Evolutionary conservation across 2,888 invertebrate genomes (phyloP).

Genomic region (Coelinius sp.): DNA sequence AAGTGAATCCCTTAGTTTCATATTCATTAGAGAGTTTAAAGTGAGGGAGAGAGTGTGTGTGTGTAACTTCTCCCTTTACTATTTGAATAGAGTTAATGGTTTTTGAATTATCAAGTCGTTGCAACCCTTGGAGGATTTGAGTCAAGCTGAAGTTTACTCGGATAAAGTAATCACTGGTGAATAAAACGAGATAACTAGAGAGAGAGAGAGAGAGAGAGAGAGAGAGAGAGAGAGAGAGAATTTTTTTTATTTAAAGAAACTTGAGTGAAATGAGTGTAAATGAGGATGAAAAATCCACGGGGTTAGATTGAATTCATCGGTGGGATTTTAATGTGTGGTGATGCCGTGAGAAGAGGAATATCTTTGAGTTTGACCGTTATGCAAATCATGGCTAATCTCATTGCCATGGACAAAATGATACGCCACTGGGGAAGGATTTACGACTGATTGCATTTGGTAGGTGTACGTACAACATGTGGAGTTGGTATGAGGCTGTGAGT

Average conservation of each 20-base stretch:
- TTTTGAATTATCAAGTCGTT: conserved; percentile 48
- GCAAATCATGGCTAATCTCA: conserved; percentile 60
- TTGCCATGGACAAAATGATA: conserved; percentile 59
- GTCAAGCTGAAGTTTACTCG: conserved; percentile 10
- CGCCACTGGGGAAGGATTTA: conserved; percentile 56
- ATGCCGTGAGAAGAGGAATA: conserved; percentile 45
- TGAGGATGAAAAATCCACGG: too few relatives aligned
- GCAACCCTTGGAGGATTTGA: conserved; percentile 42
- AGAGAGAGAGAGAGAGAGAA: too few relatives aligned
- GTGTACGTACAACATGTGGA: conserved; percentile 36
- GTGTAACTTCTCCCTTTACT: conserved; percentile 21
- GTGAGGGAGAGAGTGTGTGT: conserved; percentile 10
- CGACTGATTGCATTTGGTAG: conserved; percentile 48
- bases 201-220: conserved; percentile 22
- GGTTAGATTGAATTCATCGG: too few relatives aligned
- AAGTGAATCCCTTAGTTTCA: conserved; percentile 24
- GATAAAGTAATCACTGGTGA: neutral
- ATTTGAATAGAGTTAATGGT: conserved; percentile 50
- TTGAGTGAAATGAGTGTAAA: too few relatives aligned
- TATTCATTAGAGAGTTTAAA: conserved; percentile 32
- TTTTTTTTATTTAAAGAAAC: too few relatives aligned
- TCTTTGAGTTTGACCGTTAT: conserved; percentile 52
- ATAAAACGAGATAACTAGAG: conserved; percentile 47
- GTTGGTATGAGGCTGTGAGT: neutral
- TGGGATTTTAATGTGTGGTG: too few relatives aligned